These are phyloP conservation scores for Prorops nasuta DNA, from an alignment of 1,140 invertebrate genomes.

Conservation along the genomic window DNA sequence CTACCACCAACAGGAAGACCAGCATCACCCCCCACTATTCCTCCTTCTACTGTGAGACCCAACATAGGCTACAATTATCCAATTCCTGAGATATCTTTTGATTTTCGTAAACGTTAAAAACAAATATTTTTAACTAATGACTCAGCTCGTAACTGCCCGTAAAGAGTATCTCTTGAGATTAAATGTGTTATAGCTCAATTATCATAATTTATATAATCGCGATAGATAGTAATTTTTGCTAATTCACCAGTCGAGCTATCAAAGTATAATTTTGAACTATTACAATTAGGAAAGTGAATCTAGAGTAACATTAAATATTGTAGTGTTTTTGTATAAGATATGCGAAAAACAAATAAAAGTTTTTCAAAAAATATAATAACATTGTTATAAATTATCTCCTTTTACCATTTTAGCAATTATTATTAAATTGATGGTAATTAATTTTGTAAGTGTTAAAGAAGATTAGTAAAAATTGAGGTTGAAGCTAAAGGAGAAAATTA, in stretches of 20 bases:
- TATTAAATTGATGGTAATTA: too few relatives aligned
- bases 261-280: too few relatives aligned
- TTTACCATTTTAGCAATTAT: background rate
- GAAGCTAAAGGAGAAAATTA: background rate
- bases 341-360: background rate
- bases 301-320: background rate
- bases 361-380: background rate
- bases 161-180: background rate
- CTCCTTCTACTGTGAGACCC: constrained; percentile 38
- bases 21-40: constrained; percentile 38
- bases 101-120: constrained; percentile 37
- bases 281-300: background rate
- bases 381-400: background rate
- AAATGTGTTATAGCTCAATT: background rate
- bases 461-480: constrained; percentile 1
- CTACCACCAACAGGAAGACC: constrained; percentile 33
- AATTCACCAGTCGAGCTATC: too few relatives aligned
- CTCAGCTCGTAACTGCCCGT: background rate
- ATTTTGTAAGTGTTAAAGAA: too few relatives aligned
- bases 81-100: constrained; percentile 47
- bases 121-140: background rate
- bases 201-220: too few relatives aligned
- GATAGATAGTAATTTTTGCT: too few relatives aligned
- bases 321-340: background rate
- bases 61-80: constrained; percentile 44